These are phyloP conservation scores for Eospalax fontanierii DNA, from an alignment of 2,797 vertebrate genomes.

Conservation along the genomic window DNA sequence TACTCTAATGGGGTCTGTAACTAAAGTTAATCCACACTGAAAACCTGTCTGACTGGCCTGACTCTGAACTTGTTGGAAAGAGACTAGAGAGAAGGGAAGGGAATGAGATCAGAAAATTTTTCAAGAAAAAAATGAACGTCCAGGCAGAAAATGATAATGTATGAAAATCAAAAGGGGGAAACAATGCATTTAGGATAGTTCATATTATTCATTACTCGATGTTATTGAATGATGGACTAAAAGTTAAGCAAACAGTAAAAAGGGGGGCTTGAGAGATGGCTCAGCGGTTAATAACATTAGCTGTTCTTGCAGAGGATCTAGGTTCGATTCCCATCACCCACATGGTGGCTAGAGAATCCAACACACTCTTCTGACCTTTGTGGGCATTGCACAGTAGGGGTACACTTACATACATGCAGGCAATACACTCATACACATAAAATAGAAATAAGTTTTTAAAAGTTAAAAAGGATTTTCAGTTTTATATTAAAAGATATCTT, in stretches of 20 bases:
- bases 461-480: constrained; percentile 20
- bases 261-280: no score
- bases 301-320: no score
- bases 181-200: not conserved
- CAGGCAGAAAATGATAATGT: not conserved
- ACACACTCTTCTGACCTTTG: no score
- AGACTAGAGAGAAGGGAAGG: not conserved
- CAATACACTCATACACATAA: no score
- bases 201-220: constrained; percentile 43
- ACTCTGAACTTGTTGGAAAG: not conserved
- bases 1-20: not conserved
- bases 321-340: no score
- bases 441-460: not conserved
- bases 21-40: not conserved
- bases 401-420: no score
- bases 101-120: not conserved
- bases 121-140: not conserved
- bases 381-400: no score
- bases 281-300: no score
- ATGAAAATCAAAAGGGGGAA: not conserved
- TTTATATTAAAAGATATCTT: not conserved
- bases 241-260: not conserved
- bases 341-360: no score
- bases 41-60: not conserved
- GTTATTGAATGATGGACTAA: not conserved